Base-by-base conservation (phyloP, 2,113 vertebrate genomes). In the Cyanistes caeruleus region DNA sequence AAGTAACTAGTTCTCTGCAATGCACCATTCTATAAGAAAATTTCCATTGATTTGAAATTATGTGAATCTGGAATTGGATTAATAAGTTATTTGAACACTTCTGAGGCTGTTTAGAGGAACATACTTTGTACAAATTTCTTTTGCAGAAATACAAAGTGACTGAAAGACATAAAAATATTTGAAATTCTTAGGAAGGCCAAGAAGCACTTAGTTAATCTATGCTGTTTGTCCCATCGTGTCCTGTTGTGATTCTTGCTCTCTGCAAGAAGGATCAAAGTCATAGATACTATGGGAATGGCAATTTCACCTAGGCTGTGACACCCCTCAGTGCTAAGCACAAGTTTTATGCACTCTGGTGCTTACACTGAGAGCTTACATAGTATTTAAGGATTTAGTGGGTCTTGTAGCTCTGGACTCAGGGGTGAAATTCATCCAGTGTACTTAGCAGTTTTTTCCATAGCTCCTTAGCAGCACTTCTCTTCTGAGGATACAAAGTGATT, bases 401-500 rank as follows among this genome's bases (percentile, higher is more conserved):
- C 95, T 93, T 84, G 90, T 60, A 88, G 73, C 68, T 92, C 68
- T 75, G 68, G 88, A 83, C 95, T 93, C 93, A n/a, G 24, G 90
- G 52, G 92, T 90, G 87, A 95, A 89, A 96, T 97, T 95, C 72
- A 97, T 95, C 48, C 82, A 89, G 44, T 68, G 59, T 94, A 91
- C 68, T 94, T 94, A 94, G 79, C 87, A 75, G 60, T 35, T 96
- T 94, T 95, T 86, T 91, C 90, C 33, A 44, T 21, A 85, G 84
- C 87, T 94, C 70, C 87, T 74, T 59, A 69, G 85, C 79, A 95
- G 80, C 39, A 89, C 79, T 94, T 96, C 62, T 55, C 94, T 96
- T 90, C 88, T 86, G 95, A 97, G 92, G 85, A 96, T 88, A 80
- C 90, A 86, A 78, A 86, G 90, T 97, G 83, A 95, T 96, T 97